Base-by-base conservation (phyloP, 2,797 vertebrate genomes). In the Hoplostethus atlanticus region DNA sequence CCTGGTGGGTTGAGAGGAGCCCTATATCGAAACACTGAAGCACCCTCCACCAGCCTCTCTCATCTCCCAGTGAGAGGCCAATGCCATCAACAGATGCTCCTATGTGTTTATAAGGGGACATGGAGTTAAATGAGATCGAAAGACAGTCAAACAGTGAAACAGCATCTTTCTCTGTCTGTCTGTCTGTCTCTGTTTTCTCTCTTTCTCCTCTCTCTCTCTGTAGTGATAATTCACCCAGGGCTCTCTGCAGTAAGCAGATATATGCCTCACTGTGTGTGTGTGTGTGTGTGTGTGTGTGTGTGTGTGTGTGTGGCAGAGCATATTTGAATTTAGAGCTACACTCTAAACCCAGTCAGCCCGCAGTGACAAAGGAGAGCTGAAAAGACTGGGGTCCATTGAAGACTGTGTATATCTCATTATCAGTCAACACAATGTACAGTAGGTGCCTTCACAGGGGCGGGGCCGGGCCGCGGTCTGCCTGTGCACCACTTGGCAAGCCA, bases 401-500 rank as follows among this genome's bases (percentile, higher is more conserved):
- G 38, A 57, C 46, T 13, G 61, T 84, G 69, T 84, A 42, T 34
- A 80, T 88, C 81, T 87, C 79, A 92, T 90, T 88, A 90, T 79
- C 84, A 58, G 73, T 21, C 50, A 28, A 71, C 78, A 75, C 71
- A 55, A 65, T 74, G 84, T 89, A 89, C 86, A 86, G 89, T 84
- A 69, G 76, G 53, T 63, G 72, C 87, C 80, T 89, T 90, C 80
- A 72, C 59, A 71, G 83, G 79, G 59, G 79, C 50, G 67, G 62
- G 57, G 47, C 61, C 4, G 16, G 77, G 78, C 69, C 58, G 2
- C 21, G 65, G 80, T 84, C 71, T 65, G 83, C 84, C 81, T 58
- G 47, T 69, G 75, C 66, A 72, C 64, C 71, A 68, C 81, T 89
- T 86, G 85, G 79, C 85, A 85, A 74, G 77, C 80, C 53, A 31